Evolutionary conservation across 2,888 invertebrate genomes (phyloP).

Genomic region (Smittia sp.): DNA sequence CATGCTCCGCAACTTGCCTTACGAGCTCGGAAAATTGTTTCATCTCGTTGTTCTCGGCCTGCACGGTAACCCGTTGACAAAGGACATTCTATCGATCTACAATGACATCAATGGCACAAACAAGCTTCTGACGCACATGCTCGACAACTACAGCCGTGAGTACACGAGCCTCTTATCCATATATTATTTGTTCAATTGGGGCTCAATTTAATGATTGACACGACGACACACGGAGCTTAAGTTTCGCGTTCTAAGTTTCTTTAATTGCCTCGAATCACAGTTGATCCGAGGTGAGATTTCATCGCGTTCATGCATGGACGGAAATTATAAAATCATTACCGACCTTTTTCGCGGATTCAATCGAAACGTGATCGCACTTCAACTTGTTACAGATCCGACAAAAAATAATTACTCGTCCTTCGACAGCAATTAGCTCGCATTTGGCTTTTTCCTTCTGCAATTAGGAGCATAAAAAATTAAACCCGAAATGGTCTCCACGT

Average conservation of each 20-base stretch:
- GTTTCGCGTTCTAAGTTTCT: background rate
- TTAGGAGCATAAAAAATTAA: background rate
- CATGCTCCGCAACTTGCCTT: constrained; percentile 88
- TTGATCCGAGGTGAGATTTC: background rate
- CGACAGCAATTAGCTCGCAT: background rate
- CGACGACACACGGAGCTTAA: background rate
- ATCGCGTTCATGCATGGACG: background rate
- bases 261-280: background rate
- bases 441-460: background rate
- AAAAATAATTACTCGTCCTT: background rate
- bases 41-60: constrained; percentile 90
- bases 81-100: constrained; percentile 88
- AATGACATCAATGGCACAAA: constrained; percentile 91
- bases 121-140: constrained; percentile 89
- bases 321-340: background rate
- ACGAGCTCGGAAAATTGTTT: constrained; percentile 96
- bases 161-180: constrained; percentile 41
- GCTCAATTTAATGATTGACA: constrained; percentile 18
- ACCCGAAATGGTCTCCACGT: background rate
- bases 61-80: constrained; percentile 90
- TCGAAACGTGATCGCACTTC: background rate
- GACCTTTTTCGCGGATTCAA: no score
- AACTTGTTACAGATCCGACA: background rate
- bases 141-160: constrained; percentile 94
- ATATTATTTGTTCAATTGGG: background rate